Conservation (phyloP, 2,113 vertebrate genomes). For the Zosterops lateralis region DNA sequence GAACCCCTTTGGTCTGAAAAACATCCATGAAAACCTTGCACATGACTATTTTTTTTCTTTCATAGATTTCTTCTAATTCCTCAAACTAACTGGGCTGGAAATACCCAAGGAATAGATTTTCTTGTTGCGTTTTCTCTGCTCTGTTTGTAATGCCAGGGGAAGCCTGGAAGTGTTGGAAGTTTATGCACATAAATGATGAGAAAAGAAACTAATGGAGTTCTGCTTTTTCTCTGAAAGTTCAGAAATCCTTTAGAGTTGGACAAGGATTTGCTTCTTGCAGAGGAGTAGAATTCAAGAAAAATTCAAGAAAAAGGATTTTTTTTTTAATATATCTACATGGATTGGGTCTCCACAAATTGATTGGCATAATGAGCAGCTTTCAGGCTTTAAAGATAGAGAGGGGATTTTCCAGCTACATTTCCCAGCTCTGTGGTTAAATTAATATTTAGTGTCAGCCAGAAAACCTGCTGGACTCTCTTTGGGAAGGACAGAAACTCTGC, state of each 20-base stretch:
- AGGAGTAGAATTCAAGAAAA: not conserved
- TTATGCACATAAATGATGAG: not conserved
- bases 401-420: not conserved
- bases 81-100: conserved; percentile 22
- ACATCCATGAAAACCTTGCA: not conserved
- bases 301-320: no score
- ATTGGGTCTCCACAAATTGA: not conserved
- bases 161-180: not conserved
- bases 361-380: not conserved
- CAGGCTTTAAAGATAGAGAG: not conserved
- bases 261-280: not conserved
- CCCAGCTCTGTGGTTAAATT: not conserved
- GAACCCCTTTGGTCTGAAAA: not conserved
- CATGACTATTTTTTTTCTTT: not conserved
- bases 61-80: conserved; percentile 22
- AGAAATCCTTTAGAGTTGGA: not conserved
- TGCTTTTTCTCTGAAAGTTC: not conserved
- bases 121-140: not conserved
- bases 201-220: not conserved
- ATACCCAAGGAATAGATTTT: not conserved
- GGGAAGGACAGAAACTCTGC: not conserved
- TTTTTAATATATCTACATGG: not conserved
- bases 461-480: not conserved
- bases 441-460: not conserved
- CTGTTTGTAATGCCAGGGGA: not conserved